Conservation (phyloP, 2,797 vertebrate genomes). For the Enteromius unitaeniatus region DNA sequence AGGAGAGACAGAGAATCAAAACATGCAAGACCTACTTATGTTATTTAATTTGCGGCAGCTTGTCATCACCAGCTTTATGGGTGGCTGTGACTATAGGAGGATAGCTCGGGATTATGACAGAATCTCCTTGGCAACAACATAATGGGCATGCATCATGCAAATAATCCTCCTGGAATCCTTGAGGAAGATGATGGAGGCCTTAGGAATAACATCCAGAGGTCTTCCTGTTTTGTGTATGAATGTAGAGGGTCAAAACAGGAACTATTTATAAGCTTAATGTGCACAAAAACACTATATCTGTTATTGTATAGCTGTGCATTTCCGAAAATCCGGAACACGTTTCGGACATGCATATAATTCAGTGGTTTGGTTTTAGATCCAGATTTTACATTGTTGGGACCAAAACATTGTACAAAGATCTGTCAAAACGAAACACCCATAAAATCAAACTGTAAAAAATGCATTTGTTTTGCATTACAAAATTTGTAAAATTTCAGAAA, state of each 20-base stretch:
- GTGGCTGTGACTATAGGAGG: constrained; percentile 43
- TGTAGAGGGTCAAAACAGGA: background rate
- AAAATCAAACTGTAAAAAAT: background rate
- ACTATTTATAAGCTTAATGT: constrained; percentile 22
- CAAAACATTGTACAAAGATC: background rate
- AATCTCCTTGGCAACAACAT: constrained; percentile 55
- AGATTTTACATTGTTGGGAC: background rate
- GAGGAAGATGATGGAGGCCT: constrained; percentile 53
- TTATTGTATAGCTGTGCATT: background rate
- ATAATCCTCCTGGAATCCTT: constrained; percentile 56
- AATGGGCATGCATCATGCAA: constrained; percentile 1
- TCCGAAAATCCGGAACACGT: background rate
- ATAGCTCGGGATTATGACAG: constrained; percentile 43
- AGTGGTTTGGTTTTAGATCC: background rate
- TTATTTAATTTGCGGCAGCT: constrained; percentile 48
- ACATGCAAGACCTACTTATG: constrained; percentile 40
- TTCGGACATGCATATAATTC: background rate
- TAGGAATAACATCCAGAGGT: constrained; percentile 72
- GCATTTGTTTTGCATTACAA: too few species aligned
- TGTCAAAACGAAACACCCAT: background rate
- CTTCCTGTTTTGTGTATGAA: constrained; percentile 66
- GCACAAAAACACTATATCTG: background rate
- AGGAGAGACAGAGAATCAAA: constrained; percentile 24
- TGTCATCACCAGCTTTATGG: constrained; percentile 38
- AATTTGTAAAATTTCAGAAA: background rate